Base-by-base conservation (phyloP, 2,797 vertebrate genomes). In the Acrossocheilus wenchowensis region DNA sequence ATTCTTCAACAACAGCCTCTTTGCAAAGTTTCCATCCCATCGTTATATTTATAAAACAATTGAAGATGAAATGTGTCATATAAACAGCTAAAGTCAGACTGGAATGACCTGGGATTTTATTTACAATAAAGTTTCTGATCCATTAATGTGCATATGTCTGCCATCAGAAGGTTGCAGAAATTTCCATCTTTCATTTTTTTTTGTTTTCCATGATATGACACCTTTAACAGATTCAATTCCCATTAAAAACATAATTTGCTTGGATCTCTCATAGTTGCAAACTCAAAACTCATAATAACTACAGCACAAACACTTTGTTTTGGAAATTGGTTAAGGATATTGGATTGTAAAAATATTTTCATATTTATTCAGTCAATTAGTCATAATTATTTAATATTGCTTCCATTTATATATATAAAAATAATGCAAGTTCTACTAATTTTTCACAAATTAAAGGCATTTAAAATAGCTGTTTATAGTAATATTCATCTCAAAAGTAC, bases 201-300 rank as follows among this genome's bases (percentile, higher is more conserved):
- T 19, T 21, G 5, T 68, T 3, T 34, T 34, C 34, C 5, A 39
- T 71, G 21, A 41, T 41, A 7, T 15, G 87, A 84, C 89, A 84
- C 52, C 14, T 57, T 57, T 57, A 57, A 57, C 19, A 90, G 81
- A 69, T 75, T 75, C 7, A 57, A 21, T 23, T 57, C 7, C 54
- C 54, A 9, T 1, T 57, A 57, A 57, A 57, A 57, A 57, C 54
- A 52, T 6, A 57, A 57, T 9, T 57, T 23, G 54, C 54, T 23
- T 57, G 60, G 11, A 0, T 64, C 14, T 64, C n/a, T 64, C n/a
- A 30, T 1, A 64, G 54, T n/a, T 62, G 57, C 10, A 62, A 62
- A 62, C n/a, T 62, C 57, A 45, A 45, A 21, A 54, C 52, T 21
- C 2, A 19, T 52, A 50, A 50, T 50, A 52, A 54, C 52, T 21